phyloP scores from a whole-genome alignment of 2,888 invertebrate species.

The Synanthedon andrenaeformis region DNA sequence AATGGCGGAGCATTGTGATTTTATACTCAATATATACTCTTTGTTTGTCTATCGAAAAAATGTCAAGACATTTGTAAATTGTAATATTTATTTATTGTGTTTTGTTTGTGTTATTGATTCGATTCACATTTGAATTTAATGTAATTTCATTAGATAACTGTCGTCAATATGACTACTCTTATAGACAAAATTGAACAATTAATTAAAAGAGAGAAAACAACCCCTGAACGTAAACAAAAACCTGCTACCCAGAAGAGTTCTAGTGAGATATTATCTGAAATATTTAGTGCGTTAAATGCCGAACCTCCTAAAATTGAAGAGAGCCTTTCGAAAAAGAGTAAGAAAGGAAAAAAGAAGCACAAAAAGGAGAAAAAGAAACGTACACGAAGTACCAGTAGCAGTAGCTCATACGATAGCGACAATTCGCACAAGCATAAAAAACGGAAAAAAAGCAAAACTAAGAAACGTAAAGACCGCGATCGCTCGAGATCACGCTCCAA shows the following conservation, averaged over 20 bases:
- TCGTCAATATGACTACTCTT: constrained; percentile 38
- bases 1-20: no score
- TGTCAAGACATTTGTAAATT: no score
- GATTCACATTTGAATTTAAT: no score
- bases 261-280: constrained; percentile 84
- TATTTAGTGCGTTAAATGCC: constrained; percentile 83
- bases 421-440: constrained; percentile 69
- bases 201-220: constrained; percentile 57
- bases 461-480: constrained; percentile 34
- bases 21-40: no score
- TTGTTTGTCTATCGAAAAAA: no score
- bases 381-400: constrained; percentile 50
- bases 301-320: constrained; percentile 72
- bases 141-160: not conserved
- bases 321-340: constrained; percentile 47
- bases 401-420: constrained; percentile 49
- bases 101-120: no score
- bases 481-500: constrained; percentile 25
- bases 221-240: constrained; percentile 52
- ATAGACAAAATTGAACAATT: constrained; percentile 56
- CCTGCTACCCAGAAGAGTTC: constrained; percentile 74
- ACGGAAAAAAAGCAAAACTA: constrained; percentile 65
- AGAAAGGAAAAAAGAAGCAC: constrained; percentile 73
- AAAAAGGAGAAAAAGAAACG: constrained; percentile 72
- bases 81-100: no score